Conservation (phyloP, 1,140 invertebrate species). For the Papilio aristodemus region DNA sequence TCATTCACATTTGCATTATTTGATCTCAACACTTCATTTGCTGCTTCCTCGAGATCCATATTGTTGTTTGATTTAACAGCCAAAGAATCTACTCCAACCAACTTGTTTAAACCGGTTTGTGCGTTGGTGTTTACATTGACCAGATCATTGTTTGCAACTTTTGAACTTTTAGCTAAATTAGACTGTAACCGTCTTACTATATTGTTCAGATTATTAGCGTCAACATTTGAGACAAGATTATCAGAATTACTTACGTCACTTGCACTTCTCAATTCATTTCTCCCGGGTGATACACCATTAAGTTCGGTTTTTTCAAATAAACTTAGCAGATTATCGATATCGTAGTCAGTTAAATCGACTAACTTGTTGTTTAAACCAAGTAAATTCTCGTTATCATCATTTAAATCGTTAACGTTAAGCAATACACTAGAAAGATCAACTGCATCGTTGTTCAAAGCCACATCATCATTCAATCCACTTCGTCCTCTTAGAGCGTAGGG, state of each 20-base stretch:
- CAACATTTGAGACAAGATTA: not conserved
- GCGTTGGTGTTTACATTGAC: not conserved
- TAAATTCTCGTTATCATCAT: not conserved
- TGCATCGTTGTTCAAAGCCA: not conserved
- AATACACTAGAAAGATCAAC: not conserved
- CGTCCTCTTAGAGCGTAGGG: not conserved
- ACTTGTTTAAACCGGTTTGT: not conserved
- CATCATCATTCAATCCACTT: conserved; percentile 14
- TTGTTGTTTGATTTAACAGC: not conserved
- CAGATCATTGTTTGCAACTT: conserved; percentile 1
- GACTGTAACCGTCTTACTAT: not conserved
- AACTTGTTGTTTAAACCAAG: not conserved
- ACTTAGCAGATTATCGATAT: conserved; percentile 11
- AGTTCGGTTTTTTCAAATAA: conserved; percentile 7
- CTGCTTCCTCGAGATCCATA: not conserved
- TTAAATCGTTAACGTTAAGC: conserved; percentile 2
- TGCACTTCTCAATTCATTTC: conserved; percentile 5
- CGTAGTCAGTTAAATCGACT: not conserved
- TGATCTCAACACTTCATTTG: not conserved
- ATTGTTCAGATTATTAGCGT: conserved; percentile 4
- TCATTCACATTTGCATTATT: too few species aligned
- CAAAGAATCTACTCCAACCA: conserved; percentile 9
- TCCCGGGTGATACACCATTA: not conserved
- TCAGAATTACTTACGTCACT: conserved; percentile 2
- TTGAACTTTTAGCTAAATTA: not conserved